phyloP scores from a whole-genome alignment of 2,888 invertebrate genomes.

The Alviniconcha strummeri region DNA sequence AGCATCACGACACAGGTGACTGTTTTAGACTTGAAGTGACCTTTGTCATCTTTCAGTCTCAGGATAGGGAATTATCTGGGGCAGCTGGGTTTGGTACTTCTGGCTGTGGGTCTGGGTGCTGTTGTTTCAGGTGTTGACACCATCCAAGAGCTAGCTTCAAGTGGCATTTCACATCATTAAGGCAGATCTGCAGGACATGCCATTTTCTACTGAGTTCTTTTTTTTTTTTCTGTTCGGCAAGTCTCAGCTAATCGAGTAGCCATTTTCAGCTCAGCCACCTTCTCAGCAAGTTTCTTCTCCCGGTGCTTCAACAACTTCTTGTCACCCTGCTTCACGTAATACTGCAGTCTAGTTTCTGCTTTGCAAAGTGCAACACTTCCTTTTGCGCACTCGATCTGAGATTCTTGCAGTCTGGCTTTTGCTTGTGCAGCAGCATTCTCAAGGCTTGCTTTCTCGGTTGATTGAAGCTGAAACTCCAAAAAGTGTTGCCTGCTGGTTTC shows the following conservation, averaged over 20 bases:
- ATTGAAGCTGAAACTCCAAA: neutral
- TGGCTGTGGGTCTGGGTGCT: no score
- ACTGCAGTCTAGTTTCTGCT: neutral
- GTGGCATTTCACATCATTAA: neutral
- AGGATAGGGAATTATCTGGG: neutral
- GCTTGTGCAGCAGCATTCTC: neutral
- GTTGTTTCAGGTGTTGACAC: neutral
- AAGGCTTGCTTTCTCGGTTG: neutral
- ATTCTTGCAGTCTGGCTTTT: neutral
- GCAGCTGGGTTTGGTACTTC: no score
- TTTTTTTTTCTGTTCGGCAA: neutral
- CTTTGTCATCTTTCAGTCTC: neutral
- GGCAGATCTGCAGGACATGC: neutral
- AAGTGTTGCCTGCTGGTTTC: neutral
- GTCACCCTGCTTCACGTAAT: neutral
- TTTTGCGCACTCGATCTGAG: neutral
- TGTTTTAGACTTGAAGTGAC: no score
- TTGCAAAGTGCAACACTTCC: neutral
- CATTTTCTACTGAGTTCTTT: neutral
- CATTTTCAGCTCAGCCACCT: neutral
- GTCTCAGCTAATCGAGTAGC: neutral
- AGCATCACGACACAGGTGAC: no score
- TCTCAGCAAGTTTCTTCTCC: neutral
- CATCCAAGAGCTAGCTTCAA: neutral
- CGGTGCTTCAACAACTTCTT: neutral